Evolutionary conservation across 2,113 vertebrate species (phyloP).

Genomic region (Salvelinus fontinalis): DNA sequence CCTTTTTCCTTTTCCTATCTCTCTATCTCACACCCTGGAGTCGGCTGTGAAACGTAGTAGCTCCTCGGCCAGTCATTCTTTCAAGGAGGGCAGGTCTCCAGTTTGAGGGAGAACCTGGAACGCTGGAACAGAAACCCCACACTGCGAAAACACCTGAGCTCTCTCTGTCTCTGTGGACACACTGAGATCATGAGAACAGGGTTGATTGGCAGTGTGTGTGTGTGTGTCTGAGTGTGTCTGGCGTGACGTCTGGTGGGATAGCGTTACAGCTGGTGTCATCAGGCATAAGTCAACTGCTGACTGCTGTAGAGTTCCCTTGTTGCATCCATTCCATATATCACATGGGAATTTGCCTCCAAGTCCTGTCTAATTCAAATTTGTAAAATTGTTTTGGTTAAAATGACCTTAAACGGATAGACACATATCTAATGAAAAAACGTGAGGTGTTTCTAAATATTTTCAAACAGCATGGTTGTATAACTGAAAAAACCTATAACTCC

Average conservation of each 20-base stretch:
- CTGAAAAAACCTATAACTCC: not conserved
- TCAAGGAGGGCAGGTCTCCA: too few species aligned
- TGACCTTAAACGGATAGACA: too few species aligned
- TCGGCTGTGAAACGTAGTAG: not conserved
- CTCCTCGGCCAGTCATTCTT: not conserved
- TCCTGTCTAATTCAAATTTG: not conserved
- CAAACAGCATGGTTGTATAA: too few species aligned
- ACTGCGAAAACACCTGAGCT: constrained; percentile 1
- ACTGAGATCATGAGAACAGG: constrained; percentile 50
- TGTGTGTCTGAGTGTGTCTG: constrained; percentile 20
- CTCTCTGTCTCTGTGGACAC: constrained; percentile 7
- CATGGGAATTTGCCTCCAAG: not conserved
- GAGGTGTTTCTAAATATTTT: too few species aligned
- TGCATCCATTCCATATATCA: not conserved
- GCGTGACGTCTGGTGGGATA: constrained; percentile 19
- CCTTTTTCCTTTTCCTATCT: too few species aligned
- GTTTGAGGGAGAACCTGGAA: not conserved
- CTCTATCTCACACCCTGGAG: not conserved
- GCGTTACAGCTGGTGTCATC: constrained; percentile 31
- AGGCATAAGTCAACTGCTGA: constrained; percentile 6
- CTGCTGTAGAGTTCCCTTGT: not conserved
- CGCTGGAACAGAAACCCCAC: not conserved
- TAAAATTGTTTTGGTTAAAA: not conserved
- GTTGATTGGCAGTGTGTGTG: constrained; percentile 24
- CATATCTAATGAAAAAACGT: too few species aligned